Percentiles rank a stretch among this genome's conserved stretches.
phyloP scores from a whole-genome alignment of 2,113 vertebrate genomes.

The Gavia stellata region DNA sequence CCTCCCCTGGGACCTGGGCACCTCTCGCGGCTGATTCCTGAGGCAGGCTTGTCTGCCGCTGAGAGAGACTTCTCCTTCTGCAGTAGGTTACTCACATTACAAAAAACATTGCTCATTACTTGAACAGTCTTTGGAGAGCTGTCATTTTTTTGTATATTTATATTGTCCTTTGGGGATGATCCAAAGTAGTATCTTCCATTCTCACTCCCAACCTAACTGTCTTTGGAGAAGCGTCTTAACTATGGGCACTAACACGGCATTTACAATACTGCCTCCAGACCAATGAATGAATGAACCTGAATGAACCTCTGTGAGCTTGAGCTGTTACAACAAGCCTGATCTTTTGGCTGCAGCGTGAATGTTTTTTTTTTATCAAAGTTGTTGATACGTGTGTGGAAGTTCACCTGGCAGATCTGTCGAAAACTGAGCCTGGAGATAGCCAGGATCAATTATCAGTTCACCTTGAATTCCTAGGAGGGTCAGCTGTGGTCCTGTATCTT shows the following conservation, averaged over 20 bases:
- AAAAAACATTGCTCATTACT: background rate
- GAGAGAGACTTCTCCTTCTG: background rate
- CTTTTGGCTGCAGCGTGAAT: background rate
- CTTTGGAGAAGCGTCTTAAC: background rate
- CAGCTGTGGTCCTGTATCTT: background rate
- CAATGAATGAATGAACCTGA: background rate
- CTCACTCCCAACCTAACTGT: background rate
- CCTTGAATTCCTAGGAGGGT: background rate
- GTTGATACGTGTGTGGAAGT: fast-evolving
- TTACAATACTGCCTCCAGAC: background rate
- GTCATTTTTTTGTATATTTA: background rate
- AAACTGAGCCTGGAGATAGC: background rate
- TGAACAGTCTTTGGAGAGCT: background rate
- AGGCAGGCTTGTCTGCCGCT: too few relatives aligned
- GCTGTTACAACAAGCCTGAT: background rate
- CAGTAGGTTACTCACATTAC: fast-evolving
- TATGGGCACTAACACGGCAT: background rate
- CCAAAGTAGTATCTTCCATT: background rate
- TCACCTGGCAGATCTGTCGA: background rate
- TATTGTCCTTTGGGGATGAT: background rate
- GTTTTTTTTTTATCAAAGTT: background rate
- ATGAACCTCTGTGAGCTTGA: background rate
- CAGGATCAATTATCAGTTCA: background rate
- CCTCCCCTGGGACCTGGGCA: background rate
- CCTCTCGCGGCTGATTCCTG: fast-evolving